Conservation (phyloP, 2,113 vertebrate genomes). For the Trogon melanurus region DNA sequence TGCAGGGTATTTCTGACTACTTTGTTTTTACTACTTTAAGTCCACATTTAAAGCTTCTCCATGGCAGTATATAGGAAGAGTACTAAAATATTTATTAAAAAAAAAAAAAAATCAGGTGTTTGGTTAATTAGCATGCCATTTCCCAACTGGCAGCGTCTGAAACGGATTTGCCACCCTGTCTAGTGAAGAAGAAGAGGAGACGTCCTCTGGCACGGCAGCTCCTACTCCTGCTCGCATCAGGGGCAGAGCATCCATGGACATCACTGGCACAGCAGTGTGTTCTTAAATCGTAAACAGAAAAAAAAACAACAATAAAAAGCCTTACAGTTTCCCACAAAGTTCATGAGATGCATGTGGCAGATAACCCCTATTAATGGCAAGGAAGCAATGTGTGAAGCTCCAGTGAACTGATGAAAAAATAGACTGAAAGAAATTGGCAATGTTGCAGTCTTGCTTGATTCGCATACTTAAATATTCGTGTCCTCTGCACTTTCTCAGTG, state of each 20-base stretch:
- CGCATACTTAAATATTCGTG: background rate
- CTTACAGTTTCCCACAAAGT: background rate
- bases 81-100: background rate
- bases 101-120: background rate
- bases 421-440: conserved; percentile 3
- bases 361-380: background rate
- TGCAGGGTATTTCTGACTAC: background rate
- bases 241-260: background rate
- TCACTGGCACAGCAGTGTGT: background rate
- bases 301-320: background rate
- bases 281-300: background rate
- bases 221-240: background rate
- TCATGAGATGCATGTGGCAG: background rate
- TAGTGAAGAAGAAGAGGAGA: background rate
- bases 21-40: background rate
- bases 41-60: background rate
- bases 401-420: background rate
- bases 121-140: background rate
- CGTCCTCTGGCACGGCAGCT: rapidly evolving
- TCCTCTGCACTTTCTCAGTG: conserved; percentile 4
- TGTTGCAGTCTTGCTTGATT: background rate
- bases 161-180: background rate
- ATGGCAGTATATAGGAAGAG: background rate
- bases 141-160: background rate
- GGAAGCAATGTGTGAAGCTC: background rate